phyloP scores from a whole-genome alignment of 1,140 invertebrate genomes.

The Bicyclus anynana region DNA sequence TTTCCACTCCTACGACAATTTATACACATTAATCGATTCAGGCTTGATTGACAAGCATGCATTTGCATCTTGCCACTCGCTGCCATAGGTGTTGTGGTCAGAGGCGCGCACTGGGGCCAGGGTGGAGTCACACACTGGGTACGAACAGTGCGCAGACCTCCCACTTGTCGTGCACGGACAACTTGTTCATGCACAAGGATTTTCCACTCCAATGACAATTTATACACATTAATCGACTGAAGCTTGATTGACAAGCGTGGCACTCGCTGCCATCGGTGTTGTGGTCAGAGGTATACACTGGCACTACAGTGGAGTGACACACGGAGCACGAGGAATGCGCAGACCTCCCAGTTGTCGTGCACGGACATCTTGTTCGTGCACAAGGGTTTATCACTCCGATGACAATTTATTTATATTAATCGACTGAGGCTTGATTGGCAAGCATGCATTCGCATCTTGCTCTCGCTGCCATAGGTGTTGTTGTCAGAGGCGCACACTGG shows the following conservation, averaged over 20 bases:
- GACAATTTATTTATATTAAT: neutral
- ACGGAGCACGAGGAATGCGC: conserved; percentile 90
- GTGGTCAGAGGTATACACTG: conserved; percentile 92
- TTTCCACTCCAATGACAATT: too few relatives aligned
- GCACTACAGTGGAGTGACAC: conserved; percentile 89
- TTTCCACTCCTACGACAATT: conserved; percentile 60
- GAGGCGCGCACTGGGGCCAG: conserved; percentile 91
- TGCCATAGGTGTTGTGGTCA: conserved; percentile 92
- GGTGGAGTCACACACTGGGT: conserved; percentile 89
- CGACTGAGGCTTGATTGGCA: conserved; percentile 78
- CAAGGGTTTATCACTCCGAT: conserved; percentile 80
- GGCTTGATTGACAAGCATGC: conserved; percentile 82
- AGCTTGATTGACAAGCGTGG: conserved; percentile 82
- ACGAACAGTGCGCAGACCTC: conserved; percentile 87
- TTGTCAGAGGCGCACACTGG: conserved; percentile 93
- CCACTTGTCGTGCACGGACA: conserved; percentile 86
- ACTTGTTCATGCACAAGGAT: conserved; percentile 84
- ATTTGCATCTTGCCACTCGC: conserved; percentile 90
- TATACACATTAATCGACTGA: too few relatives aligned
- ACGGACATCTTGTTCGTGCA: conserved; percentile 82
- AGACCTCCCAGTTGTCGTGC: conserved; percentile 81
- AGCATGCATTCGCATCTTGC: conserved; percentile 87
- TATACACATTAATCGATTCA: too few relatives aligned
- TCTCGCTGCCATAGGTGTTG: conserved; percentile 91
- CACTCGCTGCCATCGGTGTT: conserved; percentile 93